A percentile compares a stretch with the other conserved stretches of the same genome.
Evolutionary conservation across 2,797 vertebrate species (phyloP).

Genomic region (Brotula barbata): DNA sequence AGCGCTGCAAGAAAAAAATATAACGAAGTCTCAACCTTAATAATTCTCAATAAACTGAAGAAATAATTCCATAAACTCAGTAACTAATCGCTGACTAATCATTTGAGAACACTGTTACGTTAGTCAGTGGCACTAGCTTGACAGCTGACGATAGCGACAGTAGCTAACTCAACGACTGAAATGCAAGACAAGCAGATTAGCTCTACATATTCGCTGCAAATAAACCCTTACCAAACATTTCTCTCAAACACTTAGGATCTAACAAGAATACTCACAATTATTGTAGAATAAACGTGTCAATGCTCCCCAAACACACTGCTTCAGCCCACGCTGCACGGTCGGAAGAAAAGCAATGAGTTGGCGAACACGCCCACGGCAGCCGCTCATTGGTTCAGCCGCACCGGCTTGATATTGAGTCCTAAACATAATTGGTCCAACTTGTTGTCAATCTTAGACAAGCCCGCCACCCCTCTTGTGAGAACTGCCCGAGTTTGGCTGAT

Average conservation of each 20-base stretch:
- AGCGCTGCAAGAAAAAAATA: no score
- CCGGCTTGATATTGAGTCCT: accelerated
- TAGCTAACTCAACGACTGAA: slow-evolving; percentile 21
- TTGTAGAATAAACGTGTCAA: slow-evolving; percentile 31
- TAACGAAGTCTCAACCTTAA: no score
- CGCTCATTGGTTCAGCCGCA: slow-evolving; percentile 51
- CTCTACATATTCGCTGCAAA: neutral
- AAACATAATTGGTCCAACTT: slow-evolving; percentile 60
- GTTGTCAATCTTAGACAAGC: slow-evolving; percentile 55
- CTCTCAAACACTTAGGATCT: accelerated
- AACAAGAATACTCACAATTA: slow-evolving; percentile 65
- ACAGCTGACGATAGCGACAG: slow-evolving; percentile 46
- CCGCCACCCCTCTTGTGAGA: slow-evolving; percentile 26
- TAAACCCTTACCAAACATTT: no score
- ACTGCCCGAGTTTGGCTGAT: slow-evolving; percentile 71
- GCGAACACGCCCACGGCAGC: slow-evolving; percentile 31
- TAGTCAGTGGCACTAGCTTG: slow-evolving; percentile 25
- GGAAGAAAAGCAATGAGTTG: slow-evolving; percentile 6
- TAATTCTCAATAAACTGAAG: no score
- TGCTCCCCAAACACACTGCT: slow-evolving; percentile 50
- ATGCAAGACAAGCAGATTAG: slow-evolving; percentile 40
- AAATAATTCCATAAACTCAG: no score
- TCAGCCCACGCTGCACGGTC: slow-evolving; percentile 58
- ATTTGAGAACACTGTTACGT: no score
- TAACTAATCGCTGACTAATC: no score